Percentiles rank a stretch among this genome's conserved stretches.
Conservation (phyloP, 2,888 invertebrate species). For the Papilio elwesi region DNA sequence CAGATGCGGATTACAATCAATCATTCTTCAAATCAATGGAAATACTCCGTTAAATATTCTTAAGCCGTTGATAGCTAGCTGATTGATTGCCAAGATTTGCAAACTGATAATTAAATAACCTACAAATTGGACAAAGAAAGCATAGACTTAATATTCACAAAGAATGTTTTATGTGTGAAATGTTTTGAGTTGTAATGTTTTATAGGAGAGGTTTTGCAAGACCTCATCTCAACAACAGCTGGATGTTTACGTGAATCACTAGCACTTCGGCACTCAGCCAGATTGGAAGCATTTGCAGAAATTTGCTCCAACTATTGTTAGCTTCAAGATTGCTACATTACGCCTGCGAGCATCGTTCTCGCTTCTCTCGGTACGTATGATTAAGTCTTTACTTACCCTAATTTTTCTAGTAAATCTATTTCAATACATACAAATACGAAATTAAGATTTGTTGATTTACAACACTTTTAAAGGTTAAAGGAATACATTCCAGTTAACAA, state of each 20-base stretch:
- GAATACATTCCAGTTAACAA: background rate
- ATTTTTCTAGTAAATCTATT: background rate
- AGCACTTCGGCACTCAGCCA: slow-evolving; percentile 29
- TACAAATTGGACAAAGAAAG: background rate
- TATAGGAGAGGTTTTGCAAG: slow-evolving; percentile 2
- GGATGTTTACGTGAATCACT: slow-evolving; percentile 21
- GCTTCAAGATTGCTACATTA: slow-evolving; percentile 33
- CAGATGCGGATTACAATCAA: no score
- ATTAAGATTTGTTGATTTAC: background rate
- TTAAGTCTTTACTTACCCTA: slow-evolving; percentile 9
- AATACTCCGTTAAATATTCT: no score
- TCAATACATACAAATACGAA: no score
- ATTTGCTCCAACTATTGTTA: slow-evolving; percentile 31
- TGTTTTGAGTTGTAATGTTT: slow-evolving; percentile 14
- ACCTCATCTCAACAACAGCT: slow-evolving; percentile 9
- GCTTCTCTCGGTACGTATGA: slow-evolving; percentile 11
- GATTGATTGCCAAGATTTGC: no score
- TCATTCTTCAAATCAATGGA: no score
- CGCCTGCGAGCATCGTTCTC: slow-evolving; percentile 12
- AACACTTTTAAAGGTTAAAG: background rate
- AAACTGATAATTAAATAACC: no score
- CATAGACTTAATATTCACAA: background rate
- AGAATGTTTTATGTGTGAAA: background rate
- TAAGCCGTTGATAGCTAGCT: no score
- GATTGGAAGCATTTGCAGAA: slow-evolving; percentile 35